Conservation (phyloP, 2,113 vertebrate genomes). For the Nycticebus coucang region DNA sequence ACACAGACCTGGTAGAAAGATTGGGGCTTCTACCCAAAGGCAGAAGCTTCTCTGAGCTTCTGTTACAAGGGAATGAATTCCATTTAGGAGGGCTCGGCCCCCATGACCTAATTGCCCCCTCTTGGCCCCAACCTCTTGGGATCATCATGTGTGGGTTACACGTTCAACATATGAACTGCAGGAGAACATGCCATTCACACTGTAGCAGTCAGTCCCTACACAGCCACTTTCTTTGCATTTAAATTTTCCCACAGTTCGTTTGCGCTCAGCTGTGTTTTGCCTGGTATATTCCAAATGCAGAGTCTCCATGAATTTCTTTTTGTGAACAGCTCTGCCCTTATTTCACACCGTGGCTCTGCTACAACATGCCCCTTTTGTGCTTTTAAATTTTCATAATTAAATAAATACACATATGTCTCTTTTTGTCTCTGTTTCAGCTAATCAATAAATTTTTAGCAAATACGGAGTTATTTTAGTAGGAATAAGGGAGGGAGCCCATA, state of each 20-base stretch:
- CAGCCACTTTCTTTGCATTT: not conserved
- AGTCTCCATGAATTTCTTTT: not conserved
- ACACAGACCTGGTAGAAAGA: not conserved
- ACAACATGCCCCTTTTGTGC: not conserved
- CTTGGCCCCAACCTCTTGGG: too few relatives aligned
- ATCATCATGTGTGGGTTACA: not conserved
- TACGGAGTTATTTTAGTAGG: not conserved
- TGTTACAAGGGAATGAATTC: not conserved
- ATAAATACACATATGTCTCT: not conserved
- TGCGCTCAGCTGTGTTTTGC: not conserved
- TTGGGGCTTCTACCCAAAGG: too few relatives aligned
- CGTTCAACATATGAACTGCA: not conserved
- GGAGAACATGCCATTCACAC: not conserved
- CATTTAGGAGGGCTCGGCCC: not conserved
- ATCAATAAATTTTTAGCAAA: not conserved
- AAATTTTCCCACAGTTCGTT: not conserved
- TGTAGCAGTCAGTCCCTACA: not conserved
- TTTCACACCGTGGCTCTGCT: not conserved
- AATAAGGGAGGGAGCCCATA: not conserved
- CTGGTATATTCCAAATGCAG: not conserved
- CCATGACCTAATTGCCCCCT: not conserved
- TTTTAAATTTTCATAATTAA: not conserved
- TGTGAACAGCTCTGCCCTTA: not conserved
- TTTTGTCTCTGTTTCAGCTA: not conserved
- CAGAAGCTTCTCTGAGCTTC: not conserved